phyloP scores from a whole-genome alignment of 1,140 invertebrate genomes.

The Ips typographus region DNA sequence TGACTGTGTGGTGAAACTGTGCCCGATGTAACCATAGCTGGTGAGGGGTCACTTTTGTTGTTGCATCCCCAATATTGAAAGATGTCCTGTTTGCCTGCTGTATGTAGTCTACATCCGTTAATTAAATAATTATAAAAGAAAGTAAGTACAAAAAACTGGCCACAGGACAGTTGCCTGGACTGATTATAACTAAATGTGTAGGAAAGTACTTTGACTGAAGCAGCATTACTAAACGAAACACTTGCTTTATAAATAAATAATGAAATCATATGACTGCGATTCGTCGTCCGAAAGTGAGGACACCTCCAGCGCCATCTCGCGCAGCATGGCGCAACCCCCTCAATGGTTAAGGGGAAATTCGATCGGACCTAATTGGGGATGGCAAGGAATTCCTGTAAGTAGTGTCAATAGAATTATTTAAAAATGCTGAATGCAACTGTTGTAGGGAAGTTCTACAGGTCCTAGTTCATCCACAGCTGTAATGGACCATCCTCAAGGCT shows the following conservation, averaged over 20 bases:
- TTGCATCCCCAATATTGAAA: too few species aligned
- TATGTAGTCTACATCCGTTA: too few species aligned
- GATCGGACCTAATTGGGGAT: conserved; percentile 46
- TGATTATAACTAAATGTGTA: too few species aligned
- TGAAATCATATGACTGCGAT: conserved; percentile 53
- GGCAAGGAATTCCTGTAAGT: conserved; percentile 48
- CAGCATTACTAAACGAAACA: background rate
- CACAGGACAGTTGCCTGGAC: too few species aligned
- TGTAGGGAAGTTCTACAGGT: conserved; percentile 39
- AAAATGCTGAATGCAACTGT: background rate
- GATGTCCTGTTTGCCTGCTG: too few species aligned
- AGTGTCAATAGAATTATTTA: background rate
- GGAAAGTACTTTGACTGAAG: too few species aligned
- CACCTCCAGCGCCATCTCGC: conserved; percentile 48
- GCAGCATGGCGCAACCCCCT: conserved; percentile 43
- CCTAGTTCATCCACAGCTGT: conserved; percentile 50
- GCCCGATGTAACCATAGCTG: too few species aligned
- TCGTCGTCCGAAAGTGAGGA: conserved; percentile 53
- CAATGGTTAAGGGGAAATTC: conserved; percentile 46
- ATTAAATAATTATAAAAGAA: too few species aligned
- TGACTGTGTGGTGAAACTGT: too few species aligned
- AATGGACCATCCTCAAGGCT: conserved; percentile 41
- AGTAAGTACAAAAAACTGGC: too few species aligned
- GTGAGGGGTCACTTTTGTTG: too few species aligned
- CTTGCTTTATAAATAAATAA: conserved; percentile 33